Evolutionary conservation across 1,140 invertebrate species (phyloP).

Genomic region (Aricia agestis): DNA sequence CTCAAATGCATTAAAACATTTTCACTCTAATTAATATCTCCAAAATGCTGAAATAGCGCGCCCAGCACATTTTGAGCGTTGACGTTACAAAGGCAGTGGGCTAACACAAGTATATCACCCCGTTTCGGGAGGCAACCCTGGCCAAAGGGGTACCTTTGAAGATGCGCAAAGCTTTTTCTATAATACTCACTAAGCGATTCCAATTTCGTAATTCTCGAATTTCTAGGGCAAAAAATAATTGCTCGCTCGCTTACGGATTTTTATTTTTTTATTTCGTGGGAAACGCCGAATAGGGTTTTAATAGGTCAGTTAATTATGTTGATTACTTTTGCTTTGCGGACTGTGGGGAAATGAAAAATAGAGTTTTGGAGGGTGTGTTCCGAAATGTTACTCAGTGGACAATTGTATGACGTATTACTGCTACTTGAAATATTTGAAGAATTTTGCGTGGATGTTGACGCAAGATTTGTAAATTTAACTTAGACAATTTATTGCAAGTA

Average conservation of each 20-base stretch:
- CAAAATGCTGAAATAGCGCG: constrained; percentile 30
- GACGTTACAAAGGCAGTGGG: constrained; percentile 75
- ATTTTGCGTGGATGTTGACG: too few relatives aligned
- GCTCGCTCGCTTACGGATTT: constrained; percentile 53
- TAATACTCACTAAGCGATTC: constrained; percentile 72
- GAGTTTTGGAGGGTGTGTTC: too few relatives aligned
- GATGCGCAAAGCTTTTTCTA: constrained; percentile 71
- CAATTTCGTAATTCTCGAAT: constrained; percentile 72
- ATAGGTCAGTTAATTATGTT: constrained; percentile 4
- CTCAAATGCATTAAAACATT: background rate
- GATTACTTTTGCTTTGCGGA: background rate
- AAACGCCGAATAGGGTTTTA: background rate
- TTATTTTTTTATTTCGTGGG: constrained; percentile 22
- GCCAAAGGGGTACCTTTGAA: constrained; percentile 71
- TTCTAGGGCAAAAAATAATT: constrained; percentile 72
- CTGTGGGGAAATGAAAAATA: background rate
- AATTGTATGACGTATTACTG: too few relatives aligned
- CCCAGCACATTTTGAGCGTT: constrained; percentile 52
- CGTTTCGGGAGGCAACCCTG: constrained; percentile 22
- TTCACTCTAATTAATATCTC: background rate
- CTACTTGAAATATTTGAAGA: too few relatives aligned
- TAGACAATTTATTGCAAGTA: too few relatives aligned
- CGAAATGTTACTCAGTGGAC: too few relatives aligned
- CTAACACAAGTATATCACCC: constrained; percentile 75
- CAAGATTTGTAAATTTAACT: too few relatives aligned